Conservation (phyloP, 2,797 vertebrate genomes). For the Typhlichthys subterraneus region DNA sequence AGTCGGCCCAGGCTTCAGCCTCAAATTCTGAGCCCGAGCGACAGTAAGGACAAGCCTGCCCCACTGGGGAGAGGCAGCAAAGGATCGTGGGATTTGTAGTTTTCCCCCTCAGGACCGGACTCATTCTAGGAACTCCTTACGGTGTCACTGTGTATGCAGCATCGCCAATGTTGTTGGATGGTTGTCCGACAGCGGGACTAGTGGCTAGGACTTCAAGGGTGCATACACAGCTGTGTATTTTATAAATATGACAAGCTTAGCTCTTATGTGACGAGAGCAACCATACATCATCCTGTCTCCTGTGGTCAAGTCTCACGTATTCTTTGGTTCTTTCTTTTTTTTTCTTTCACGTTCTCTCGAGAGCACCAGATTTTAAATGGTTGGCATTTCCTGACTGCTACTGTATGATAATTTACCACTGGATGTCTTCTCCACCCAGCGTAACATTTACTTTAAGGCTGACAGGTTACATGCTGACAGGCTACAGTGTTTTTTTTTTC, state of each 20-base stretch:
- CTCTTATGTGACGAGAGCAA: constrained; percentile 31
- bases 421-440: constrained; percentile 46
- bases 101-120: constrained; percentile 34
- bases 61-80: constrained; percentile 13
- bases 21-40: constrained; percentile 85
- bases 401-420: constrained; percentile 62
- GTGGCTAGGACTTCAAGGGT: constrained; percentile 29
- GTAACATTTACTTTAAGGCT: constrained; percentile 40
- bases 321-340: constrained; percentile 42
- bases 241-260: constrained; percentile 27
- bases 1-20: constrained; percentile 94
- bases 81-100: constrained; percentile 37
- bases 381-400: constrained; percentile 65
- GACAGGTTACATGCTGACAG: constrained; percentile 42
- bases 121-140: background rate
- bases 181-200: constrained; percentile 57
- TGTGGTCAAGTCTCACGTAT: constrained; percentile 42
- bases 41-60: constrained; percentile 7
- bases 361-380: constrained; percentile 59
- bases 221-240: background rate
- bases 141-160: constrained; percentile 6
- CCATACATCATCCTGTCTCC: constrained; percentile 31
- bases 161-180: constrained; percentile 34
- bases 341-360: constrained; percentile 46
- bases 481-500: constrained; percentile 50